Evolutionary conservation across 1,140 invertebrate genomes (phyloP), one percentile per base, ranked within the genome.

Genomic region (Drosophila willistoni): DNA sequence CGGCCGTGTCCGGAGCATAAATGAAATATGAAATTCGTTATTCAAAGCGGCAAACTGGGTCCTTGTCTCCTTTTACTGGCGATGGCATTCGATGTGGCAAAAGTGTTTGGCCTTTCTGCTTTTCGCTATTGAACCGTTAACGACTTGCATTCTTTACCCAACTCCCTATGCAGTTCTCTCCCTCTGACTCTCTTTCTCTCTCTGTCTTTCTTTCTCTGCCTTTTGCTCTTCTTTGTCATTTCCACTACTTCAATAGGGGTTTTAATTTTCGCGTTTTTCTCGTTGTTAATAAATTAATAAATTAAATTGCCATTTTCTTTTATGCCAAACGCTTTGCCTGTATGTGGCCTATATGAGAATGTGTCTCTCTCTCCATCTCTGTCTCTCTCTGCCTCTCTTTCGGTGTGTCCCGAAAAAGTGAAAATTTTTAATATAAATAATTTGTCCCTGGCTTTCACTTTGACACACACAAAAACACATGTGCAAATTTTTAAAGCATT

Each of bases 381-480:
- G 0, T 34, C 64, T 65, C 67, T 59, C 47, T 39, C 42, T 41
- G 47, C 36, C 41, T 22, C 1, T 51, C 17, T 51, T 34, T 39
- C 17, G n/a, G 47, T 62, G 60, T 63, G 39, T 42, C 65, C 42
- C 57, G 41, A 62, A 78, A 85, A 85, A 81, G 73, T 73, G 64
- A 57, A 68, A 72, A 71, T 72, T 85, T 86, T 85, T 85, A 85
- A 85, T 85, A 85, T 82, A 82, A 85, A 87, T 87, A 70, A 87
- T 82, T 85, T 67, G 57, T 61, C 64, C 71, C 22, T 65, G 51
- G 64, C 67, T 73, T 81, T 76, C 79, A 71, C 82, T 79, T 81
- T 81, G 82, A 76, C 68, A 69, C 34, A 65, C 33, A 64, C 34
- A 39, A 17, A 51, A 17, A 22, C 44, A 22, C 17, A 60, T 57